Conservation (phyloP, 2,797 vertebrate species). For the Coreius guichenoti region DNA sequence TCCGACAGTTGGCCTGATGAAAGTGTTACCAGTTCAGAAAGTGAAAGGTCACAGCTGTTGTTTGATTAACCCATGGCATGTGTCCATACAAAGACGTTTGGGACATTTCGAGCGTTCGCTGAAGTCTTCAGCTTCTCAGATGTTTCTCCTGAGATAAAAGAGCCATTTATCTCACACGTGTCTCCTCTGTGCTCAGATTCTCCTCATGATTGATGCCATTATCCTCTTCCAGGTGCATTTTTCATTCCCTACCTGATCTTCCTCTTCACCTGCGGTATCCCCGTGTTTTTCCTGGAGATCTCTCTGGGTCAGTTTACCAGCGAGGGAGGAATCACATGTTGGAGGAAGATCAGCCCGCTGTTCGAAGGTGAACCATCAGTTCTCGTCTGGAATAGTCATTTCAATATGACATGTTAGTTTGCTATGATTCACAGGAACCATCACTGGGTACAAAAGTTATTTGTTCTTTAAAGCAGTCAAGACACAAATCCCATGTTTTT, state of each 20-base stretch:
- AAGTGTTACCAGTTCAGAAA: conserved; percentile 43
- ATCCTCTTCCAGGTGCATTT: conserved; percentile 86
- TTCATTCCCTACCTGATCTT: conserved; percentile 99
- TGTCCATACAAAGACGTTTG: conserved; percentile 41
- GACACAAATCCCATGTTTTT: not conserved
- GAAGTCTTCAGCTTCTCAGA: conserved; percentile 9
- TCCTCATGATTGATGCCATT: conserved; percentile 19
- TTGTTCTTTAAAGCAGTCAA: not conserved
- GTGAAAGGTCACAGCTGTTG: conserved; percentile 58
- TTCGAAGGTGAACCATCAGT: conserved; percentile 86
- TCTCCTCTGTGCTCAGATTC: not conserved
- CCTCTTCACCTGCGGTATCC: conserved; percentile 96
- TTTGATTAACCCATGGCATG: conserved; percentile 44
- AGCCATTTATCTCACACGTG: not conserved
- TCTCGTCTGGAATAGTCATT: not conserved
- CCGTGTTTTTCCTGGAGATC: conserved; percentile 92
- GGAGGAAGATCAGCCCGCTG: conserved; percentile 93
- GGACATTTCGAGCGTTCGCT: not conserved
- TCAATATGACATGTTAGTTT: not conserved
- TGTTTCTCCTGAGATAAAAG: not conserved
- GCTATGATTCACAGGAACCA: too few relatives aligned
- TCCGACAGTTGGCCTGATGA: conserved; percentile 39
- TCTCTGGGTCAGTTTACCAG: conserved; percentile 94
- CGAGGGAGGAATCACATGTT: conserved; percentile 93
- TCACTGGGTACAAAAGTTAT: too few relatives aligned